Evolutionary conservation across 1,140 invertebrate species (phyloP).

Genomic region (Drosophila triauraria): DNA sequence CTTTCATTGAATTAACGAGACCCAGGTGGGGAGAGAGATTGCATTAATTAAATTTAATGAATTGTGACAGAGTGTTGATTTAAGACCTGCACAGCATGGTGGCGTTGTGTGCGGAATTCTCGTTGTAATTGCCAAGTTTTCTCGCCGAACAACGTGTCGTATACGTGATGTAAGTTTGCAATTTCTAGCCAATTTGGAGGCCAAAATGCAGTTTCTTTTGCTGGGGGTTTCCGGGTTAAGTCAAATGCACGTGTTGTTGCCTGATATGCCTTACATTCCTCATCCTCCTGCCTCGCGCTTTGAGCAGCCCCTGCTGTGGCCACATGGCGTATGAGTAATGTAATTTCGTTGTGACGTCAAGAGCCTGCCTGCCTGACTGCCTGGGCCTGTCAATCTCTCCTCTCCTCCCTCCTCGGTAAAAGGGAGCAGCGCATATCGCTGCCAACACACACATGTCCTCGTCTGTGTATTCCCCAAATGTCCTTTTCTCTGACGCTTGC

Average conservation of each 20-base stretch:
- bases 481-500: slow-evolving; percentile 15
- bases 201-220: slow-evolving; percentile 30
- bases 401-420: not conserved
- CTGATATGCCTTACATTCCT: slow-evolving; percentile 5
- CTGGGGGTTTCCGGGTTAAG: slow-evolving; percentile 1
- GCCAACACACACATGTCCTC: slow-evolving; percentile 18
- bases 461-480: slow-evolving; percentile 38
- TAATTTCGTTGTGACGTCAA: slow-evolving; percentile 63
- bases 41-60: slow-evolving; percentile 81
- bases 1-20: slow-evolving; percentile 35
- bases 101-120: slow-evolving; percentile 18
- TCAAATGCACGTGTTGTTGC: slow-evolving; percentile 62
- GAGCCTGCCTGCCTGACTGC: slow-evolving; percentile 7
- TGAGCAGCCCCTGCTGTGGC: slow-evolving; percentile 8
- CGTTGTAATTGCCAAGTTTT: slow-evolving; percentile 37
- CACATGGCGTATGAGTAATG: slow-evolving; percentile 68
- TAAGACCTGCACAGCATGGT: slow-evolving; percentile 51
- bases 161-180: slow-evolving; percentile 49
- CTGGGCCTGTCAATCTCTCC: slow-evolving; percentile 41
- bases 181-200: slow-evolving; percentile 38
- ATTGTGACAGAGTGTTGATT: slow-evolving; percentile 74
- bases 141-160: slow-evolving; percentile 18
- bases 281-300: not conserved
- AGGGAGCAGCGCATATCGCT: slow-evolving; percentile 5
- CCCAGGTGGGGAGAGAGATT: slow-evolving; percentile 1